Conservation (phyloP, 2,113 vertebrate species). For the Chelonoidis abingdonii region DNA sequence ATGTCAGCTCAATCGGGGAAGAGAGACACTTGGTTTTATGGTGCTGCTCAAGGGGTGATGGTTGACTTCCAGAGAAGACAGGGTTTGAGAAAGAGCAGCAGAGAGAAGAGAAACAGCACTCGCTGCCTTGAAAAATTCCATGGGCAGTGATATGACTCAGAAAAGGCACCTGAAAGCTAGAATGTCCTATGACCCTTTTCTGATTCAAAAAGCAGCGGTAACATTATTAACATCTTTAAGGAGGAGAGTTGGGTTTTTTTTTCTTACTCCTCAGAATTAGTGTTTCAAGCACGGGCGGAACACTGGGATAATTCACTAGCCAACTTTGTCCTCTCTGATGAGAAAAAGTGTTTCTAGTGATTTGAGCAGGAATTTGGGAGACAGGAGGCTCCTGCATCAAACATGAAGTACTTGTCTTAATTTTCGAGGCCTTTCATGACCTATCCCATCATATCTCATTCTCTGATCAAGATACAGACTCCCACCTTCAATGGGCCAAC, state of each 20-base stretch:
- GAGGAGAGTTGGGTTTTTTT: neutral
- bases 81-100: rapidly evolving
- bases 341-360: neutral
- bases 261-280: rapidly evolving
- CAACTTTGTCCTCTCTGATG: neutral
- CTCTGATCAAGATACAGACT: neutral
- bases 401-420: neutral
- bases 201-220: rapidly evolving
- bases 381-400: too few relatives aligned
- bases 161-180: rapidly evolving
- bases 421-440: neutral
- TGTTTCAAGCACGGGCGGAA: rapidly evolving
- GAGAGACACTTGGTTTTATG: neutral
- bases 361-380: neutral
- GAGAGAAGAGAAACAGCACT: neutral
- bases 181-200: neutral
- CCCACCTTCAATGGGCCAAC: neutral
- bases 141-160: rapidly evolving
- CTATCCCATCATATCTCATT: neutral
- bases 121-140: rapidly evolving
- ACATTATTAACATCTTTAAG: neutral
- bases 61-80: neutral
- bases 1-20: neutral
- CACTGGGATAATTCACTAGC: neutral
- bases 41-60: neutral